Base-by-base conservation (phyloP, 2,888 invertebrate genomes). In the Lamellibrachia columna region DNA sequence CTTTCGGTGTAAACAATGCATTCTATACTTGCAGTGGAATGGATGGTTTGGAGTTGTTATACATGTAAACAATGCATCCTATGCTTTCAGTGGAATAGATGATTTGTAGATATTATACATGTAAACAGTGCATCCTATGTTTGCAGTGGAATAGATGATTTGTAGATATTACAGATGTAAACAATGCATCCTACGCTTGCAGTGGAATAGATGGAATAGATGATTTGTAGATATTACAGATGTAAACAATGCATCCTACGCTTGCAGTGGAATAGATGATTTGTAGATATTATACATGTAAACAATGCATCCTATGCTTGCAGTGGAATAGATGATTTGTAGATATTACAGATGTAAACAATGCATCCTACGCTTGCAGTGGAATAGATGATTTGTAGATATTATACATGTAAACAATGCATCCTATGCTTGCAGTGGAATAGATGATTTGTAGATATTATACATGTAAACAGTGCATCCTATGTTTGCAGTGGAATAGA, bases 321-420 rank as follows among this genome's bases (percentile, higher is more conserved):
- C 55, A 55, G 55, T 9, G 55, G 9, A 55, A 55, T 55, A 9
- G 55, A 55, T 55, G 55, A 11, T 58, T 58, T 58, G 15, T 22
- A 75, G 4, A 22, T 75, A 22, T 1, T 22, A 75, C n/a, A 22
- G n/a, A 75, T 15, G 22, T 75, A 75, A 60, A 75, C 22, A 22
- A 75, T 22, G n/a, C 75, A 28, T 91, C 91, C 28, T 92, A 7
- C 60, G 8, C n/a, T 53, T 92, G 9, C 92, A 94, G 98, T 96
- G 98, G 98, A 93, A 97, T 97, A 94, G 98, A 98, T 97, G 98
- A 98, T 97, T 97, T 96, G 98, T 98, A 92, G 97, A 97, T 95
- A 96, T 97, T 22, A 75, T 75, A 22, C 75, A 75, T 15, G 22
- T 75, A 75, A 60, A 75, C 22, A 22, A 75, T 22, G n/a, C 75